phyloP scores from a whole-genome alignment of 2,113 vertebrate species.

The Micronycteris hirsuta region DNA sequence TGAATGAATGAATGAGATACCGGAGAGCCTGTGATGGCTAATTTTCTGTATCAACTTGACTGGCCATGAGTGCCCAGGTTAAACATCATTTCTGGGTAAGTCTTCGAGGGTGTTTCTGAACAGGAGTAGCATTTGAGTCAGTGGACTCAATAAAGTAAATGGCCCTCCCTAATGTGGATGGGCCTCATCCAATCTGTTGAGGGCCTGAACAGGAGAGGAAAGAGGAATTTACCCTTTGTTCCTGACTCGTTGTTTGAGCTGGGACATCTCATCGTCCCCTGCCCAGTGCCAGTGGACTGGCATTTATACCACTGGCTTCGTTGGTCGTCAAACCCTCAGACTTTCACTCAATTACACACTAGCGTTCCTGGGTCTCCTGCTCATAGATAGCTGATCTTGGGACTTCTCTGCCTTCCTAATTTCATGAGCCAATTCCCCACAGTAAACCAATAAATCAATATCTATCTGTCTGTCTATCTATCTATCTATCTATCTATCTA shows the following conservation, averaged over 20 bases:
- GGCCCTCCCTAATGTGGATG: background rate
- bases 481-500: background rate
- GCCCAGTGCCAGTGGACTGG: background rate
- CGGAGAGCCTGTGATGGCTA: background rate
- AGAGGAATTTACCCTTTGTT: background rate
- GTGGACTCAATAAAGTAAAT: background rate
- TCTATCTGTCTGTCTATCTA: too few relatives aligned
- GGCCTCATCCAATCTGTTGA: background rate
- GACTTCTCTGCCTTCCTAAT: background rate
- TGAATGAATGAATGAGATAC: background rate
- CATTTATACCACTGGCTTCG: background rate
- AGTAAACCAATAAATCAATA: background rate
- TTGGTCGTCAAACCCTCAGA: background rate
- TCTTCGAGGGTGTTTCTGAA: background rate
- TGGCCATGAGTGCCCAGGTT: background rate
- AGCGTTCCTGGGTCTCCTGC: background rate
- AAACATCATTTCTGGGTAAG: background rate
- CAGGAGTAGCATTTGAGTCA: background rate
- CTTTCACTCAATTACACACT: background rate
- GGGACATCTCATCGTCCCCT: background rate
- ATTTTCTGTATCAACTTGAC: background rate
- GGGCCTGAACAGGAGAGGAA: background rate
- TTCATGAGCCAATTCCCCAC: background rate
- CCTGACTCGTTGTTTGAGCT: background rate
- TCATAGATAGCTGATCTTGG: background rate